Evolutionary conservation across 2,113 vertebrate genomes (phyloP).

Genomic region (Calypte anna): DNA sequence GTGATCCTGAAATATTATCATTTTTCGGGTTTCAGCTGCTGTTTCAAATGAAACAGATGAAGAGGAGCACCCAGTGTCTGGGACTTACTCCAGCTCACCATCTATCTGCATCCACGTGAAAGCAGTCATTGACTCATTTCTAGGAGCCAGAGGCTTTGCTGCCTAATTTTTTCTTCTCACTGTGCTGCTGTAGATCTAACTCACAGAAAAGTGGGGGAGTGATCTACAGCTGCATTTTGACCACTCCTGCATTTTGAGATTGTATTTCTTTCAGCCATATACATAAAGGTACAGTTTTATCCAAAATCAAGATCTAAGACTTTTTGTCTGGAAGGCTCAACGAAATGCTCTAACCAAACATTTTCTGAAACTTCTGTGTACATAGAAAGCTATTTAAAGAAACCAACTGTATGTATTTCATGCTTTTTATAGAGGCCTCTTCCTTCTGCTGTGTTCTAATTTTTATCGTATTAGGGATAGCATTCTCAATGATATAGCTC

Average conservation of each 20-base stretch:
- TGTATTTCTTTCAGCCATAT: not conserved
- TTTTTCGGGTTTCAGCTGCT: not conserved
- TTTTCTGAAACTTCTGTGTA: not conserved
- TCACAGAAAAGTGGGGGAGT: too few relatives aligned
- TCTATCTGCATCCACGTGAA: not conserved
- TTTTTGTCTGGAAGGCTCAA: not conserved
- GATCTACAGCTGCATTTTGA: not conserved
- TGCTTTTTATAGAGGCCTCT: not conserved
- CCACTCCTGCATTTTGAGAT: not conserved
- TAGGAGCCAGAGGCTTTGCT: not conserved
- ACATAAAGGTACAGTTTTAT: not conserved
- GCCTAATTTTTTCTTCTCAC: not conserved
- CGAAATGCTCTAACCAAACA: not conserved
- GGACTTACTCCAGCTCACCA: not conserved
- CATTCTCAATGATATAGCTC: not conserved
- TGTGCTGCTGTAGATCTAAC: accelerated
- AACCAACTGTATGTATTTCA: not conserved
- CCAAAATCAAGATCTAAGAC: not conserved
- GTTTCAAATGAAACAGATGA: not conserved
- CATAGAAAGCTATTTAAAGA: not conserved
- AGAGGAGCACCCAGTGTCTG: not conserved
- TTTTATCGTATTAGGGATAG: not conserved
- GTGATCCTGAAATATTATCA: not conserved
- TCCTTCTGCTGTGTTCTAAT: not conserved
- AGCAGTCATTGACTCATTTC: not conserved